Conservation (phyloP, 2,113 vertebrate species). For the Pipra filicauda region DNA sequence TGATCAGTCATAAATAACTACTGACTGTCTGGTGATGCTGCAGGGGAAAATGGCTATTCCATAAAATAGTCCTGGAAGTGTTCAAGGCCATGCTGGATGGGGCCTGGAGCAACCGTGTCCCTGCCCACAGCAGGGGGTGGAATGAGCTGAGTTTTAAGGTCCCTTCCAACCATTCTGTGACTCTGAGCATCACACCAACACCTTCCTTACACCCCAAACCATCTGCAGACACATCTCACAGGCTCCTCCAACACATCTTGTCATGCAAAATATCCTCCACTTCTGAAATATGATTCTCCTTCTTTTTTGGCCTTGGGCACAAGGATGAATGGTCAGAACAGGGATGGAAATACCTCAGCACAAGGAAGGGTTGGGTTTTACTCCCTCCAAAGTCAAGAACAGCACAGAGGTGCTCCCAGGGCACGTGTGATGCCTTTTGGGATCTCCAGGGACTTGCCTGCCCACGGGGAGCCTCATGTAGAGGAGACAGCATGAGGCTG, state of each 20-base stretch:
- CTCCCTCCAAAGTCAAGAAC: neutral
- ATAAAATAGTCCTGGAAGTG: neutral
- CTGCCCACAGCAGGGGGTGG: neutral
- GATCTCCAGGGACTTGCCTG: neutral
- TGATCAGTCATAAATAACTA: neutral
- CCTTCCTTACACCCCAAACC: neutral
- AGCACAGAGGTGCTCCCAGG: neutral
- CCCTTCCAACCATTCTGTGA: neutral
- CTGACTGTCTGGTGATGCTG: neutral
- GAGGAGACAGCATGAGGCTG: rapidly evolving
- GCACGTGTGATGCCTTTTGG: neutral
- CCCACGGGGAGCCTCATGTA: rapidly evolving
- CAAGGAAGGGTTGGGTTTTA: neutral
- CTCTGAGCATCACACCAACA: neutral
- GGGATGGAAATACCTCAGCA: neutral
- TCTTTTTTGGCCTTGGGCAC: neutral
- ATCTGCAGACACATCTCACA: no score
- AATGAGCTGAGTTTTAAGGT: neutral
- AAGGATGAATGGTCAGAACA: neutral
- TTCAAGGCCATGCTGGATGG: neutral
- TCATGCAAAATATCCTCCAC: neutral
- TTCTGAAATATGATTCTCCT: neutral
- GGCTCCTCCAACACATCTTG: neutral
- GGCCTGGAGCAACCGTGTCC: neutral
- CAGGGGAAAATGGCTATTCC: neutral